Evolutionary conservation across 2,888 invertebrate species (phyloP).

Genomic region (Matsumyia berberina): DNA sequence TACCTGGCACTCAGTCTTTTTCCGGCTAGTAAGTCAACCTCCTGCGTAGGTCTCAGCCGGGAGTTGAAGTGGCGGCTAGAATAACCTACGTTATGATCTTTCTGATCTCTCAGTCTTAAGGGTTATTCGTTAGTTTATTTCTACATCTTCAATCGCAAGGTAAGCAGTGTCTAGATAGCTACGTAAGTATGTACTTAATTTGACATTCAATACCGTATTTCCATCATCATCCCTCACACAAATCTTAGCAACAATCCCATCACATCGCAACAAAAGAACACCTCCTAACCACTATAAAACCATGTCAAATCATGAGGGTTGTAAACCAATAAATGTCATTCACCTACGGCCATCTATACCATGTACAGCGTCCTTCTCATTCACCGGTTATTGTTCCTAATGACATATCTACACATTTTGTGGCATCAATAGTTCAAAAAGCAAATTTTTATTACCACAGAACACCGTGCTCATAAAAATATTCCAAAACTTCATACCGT

Average conservation of each 20-base stretch:
- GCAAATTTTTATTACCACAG: slow-evolving; percentile 9
- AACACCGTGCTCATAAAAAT: slow-evolving; percentile 49
- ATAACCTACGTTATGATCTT: too few species aligned
- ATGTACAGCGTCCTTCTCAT: slow-evolving; percentile 8
- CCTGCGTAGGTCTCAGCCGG: too few species aligned
- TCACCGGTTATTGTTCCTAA: slow-evolving; percentile 34
- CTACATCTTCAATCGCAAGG: too few species aligned
- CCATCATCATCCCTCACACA: neutral
- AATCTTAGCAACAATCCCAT: neutral
- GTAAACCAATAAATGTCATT: slow-evolving; percentile 52
- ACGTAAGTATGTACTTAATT: neutral
- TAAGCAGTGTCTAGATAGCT: too few species aligned
- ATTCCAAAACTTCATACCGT: slow-evolving; percentile 31
- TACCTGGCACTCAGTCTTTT: too few species aligned
- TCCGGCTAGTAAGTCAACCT: too few species aligned
- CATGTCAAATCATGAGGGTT: slow-evolving; percentile 25
- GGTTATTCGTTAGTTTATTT: too few species aligned
- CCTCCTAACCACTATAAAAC: slow-evolving; percentile 34
- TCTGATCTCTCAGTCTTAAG: too few species aligned
- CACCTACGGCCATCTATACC: slow-evolving; percentile 30
- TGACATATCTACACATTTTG: slow-evolving; percentile 35
- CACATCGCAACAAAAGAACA: neutral
- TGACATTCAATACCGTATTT: slow-evolving; percentile 1
- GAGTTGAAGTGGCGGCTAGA: too few species aligned
- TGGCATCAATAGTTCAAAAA: slow-evolving; percentile 32